Evolutionary conservation across 1,140 invertebrate species (phyloP).

Genomic region (Leptestheria dahalacensis): DNA sequence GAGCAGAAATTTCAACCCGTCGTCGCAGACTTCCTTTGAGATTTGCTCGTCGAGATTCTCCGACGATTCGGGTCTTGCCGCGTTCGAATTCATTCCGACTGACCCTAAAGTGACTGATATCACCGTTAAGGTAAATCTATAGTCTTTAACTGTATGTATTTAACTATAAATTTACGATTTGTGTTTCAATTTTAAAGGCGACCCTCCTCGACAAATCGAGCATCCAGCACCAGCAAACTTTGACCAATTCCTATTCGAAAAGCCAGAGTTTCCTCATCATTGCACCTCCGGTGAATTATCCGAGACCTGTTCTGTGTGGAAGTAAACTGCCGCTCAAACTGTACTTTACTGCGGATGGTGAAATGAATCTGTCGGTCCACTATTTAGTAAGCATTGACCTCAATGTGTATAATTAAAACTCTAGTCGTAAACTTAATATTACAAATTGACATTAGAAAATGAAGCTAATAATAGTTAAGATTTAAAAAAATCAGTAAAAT

Average conservation of each 20-base stretch:
- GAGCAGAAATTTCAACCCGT: too few species aligned
- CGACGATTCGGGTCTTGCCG: conserved; percentile 23
- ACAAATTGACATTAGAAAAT: too few species aligned
- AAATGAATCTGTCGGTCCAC: conserved; percentile 6
- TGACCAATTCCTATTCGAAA: conserved; percentile 26
- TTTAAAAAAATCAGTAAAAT: too few species aligned
- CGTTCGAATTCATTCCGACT: conserved; percentile 18
- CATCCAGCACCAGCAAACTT: not conserved
- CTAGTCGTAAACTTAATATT: too few species aligned
- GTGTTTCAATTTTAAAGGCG: too few species aligned
- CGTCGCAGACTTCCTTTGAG: too few species aligned
- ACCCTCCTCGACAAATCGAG: too few species aligned
- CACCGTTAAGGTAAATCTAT: conserved; percentile 16
- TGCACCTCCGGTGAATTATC: not conserved
- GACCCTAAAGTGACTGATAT: conserved; percentile 13
- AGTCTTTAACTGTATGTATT: not conserved
- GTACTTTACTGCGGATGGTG: conserved; percentile 14
- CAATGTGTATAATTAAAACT: too few species aligned
- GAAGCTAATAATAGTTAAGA: too few species aligned
- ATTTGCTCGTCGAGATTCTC: too few species aligned
- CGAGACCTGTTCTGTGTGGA: not conserved
- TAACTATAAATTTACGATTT: too few species aligned
- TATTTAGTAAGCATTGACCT: not conserved
- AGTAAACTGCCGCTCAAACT: conserved; percentile 3
- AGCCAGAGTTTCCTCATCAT: conserved; percentile 23